Evolutionary conservation across 2,113 vertebrate species (phyloP).

Genomic region (Tachysurus fulvidraco): DNA sequence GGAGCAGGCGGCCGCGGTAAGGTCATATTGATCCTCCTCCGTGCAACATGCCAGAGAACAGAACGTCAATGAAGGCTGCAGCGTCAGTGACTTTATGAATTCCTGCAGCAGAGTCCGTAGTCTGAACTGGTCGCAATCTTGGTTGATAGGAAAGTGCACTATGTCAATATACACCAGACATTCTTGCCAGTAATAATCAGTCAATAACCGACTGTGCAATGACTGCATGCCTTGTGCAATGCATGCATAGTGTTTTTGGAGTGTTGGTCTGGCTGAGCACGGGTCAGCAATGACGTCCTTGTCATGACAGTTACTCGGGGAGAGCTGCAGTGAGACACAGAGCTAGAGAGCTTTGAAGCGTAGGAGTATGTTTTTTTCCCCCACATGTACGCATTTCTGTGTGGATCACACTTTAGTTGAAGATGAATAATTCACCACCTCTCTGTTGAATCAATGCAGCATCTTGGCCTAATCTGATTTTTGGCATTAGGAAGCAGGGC

Average conservation of each 20-base stretch:
- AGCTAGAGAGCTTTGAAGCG: not conserved
- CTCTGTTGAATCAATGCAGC: slow-evolving; percentile 74
- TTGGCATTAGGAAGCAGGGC: slow-evolving; percentile 71
- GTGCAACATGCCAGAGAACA: slow-evolving; percentile 73
- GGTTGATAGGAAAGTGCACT: slow-evolving; percentile 61
- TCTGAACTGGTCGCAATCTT: slow-evolving; percentile 55
- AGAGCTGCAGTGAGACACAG: not conserved
- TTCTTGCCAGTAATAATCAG: slow-evolving; percentile 57
- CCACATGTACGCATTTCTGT: slow-evolving; percentile 7
- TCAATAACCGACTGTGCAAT: slow-evolving; percentile 37
- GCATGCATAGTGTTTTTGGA: not conserved
- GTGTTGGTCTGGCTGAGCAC: not conserved
- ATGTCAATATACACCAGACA: slow-evolving; percentile 55
- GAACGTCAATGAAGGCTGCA: slow-evolving; percentile 66
- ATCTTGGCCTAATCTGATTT: slow-evolving; percentile 77
- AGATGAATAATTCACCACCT: slow-evolving; percentile 74
- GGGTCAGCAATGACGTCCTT: slow-evolving; percentile 25
- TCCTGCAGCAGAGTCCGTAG: slow-evolving; percentile 48
- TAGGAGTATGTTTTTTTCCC: not conserved
- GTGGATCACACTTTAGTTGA: slow-evolving; percentile 52
- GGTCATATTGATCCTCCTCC: slow-evolving; percentile 75
- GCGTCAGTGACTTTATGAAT: slow-evolving; percentile 62
- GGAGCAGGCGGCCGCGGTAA: slow-evolving; percentile 73
- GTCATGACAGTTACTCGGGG: slow-evolving; percentile 5
- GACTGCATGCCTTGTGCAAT: slow-evolving; percentile 35